Conservation (phyloP, 92 coral and sea anemone species). For the Parazoanthus atlanticus region DNA sequence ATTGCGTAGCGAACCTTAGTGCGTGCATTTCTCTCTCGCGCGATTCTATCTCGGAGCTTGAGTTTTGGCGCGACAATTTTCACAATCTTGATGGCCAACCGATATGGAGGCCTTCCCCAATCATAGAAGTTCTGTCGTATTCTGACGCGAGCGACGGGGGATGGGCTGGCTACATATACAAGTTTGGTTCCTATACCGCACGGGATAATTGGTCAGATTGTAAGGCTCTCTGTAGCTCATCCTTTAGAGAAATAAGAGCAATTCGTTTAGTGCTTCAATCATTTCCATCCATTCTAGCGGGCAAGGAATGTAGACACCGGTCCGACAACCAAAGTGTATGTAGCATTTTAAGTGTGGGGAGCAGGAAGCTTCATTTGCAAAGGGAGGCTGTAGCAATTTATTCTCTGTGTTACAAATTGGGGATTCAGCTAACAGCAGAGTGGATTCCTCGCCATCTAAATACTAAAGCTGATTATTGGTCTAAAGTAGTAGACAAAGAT, state of each 20-base stretch:
- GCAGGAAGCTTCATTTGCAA: conserved; percentile 50
- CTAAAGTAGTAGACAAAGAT: conserved; percentile 54
- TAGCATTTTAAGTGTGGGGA: conserved; percentile 47
- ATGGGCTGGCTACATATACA: not conserved
- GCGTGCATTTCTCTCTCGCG: not conserved
- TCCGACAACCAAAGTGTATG: conserved; percentile 58
- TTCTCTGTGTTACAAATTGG: conserved; percentile 36
- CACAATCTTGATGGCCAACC: conserved; percentile 39
- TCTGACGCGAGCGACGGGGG: conserved; percentile 47
- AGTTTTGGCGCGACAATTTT: conserved; percentile 62
- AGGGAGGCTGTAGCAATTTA: conserved; percentile 50
- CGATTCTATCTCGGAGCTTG: conserved; percentile 48
- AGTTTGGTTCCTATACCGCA: conserved; percentile 10
- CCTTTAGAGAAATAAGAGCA: conserved; percentile 37
- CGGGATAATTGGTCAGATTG: conserved; percentile 24
- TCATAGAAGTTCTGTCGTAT: conserved; percentile 50
- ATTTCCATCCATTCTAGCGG: conserved; percentile 35
- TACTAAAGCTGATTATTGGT: conserved; percentile 15
- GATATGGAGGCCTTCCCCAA: conserved; percentile 57
- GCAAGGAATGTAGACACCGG: conserved; percentile 63
- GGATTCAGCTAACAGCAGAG: conserved; percentile 50
- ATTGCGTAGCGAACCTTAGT: conserved; percentile 30
- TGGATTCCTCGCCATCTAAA: conserved; percentile 61
- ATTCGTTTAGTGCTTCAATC: conserved; percentile 56
- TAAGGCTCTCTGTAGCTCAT: conserved; percentile 29